Percentiles rank a stretch among this genome's conserved stretches.
Evolutionary conservation across 1,140 invertebrate species (phyloP).

Genomic region (Chironomus tepperi): DNA sequence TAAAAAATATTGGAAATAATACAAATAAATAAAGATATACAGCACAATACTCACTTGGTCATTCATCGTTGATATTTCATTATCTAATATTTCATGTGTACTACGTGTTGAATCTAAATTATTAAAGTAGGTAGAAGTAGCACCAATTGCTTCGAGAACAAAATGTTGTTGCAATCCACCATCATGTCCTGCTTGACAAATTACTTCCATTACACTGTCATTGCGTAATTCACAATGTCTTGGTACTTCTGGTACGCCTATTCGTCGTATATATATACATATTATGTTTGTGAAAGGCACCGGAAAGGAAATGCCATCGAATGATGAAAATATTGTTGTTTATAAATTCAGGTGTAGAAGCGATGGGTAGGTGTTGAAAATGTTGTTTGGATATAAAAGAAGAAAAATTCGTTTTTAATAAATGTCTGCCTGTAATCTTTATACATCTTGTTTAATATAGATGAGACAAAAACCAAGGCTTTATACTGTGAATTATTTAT

Average conservation of each 20-base stretch:
- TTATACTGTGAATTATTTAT: no score
- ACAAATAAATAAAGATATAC: neutral
- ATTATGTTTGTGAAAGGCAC: no score
- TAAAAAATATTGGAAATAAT: neutral
- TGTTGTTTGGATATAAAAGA: neutral
- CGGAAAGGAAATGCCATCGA: neutral
- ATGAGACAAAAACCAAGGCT: no score
- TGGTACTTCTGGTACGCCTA: conserved; percentile 59
- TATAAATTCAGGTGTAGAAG: neutral
- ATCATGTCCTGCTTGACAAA: conserved; percentile 66
- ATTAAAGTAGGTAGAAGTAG: conserved; percentile 41
- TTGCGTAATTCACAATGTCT: conserved; percentile 58
- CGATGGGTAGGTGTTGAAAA: neutral
- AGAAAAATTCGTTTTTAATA: conserved; percentile 17
- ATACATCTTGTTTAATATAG: no score
- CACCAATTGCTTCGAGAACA: conserved; percentile 67
- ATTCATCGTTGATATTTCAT: conserved; percentile 50
- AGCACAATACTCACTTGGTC: conserved; percentile 43
- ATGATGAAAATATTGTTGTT: no score
- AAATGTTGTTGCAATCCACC: conserved; percentile 76
- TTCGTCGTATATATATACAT: no score
- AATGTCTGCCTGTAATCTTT: neutral
- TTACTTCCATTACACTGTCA: conserved; percentile 57
- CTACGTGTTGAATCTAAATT: conserved; percentile 31
- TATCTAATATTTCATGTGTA: conserved; percentile 43